phyloP scores from a whole-genome alignment of 2,113 vertebrate species.

The Cisticola juncidis region DNA sequence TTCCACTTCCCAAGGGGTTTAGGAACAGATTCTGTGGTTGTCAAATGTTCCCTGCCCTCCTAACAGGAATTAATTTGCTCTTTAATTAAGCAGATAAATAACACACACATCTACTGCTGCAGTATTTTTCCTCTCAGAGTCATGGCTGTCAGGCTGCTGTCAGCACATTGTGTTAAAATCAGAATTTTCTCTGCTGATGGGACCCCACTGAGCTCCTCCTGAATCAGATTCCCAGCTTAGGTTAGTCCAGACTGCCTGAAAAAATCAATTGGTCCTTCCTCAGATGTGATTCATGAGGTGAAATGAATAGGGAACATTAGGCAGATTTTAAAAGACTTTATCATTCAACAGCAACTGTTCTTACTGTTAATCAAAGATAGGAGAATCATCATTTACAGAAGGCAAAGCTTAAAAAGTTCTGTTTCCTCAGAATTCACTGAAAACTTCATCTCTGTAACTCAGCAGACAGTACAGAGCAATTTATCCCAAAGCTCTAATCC shows the following conservation, averaged over 20 bases:
- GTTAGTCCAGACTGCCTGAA: not conserved
- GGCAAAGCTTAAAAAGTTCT: not conserved
- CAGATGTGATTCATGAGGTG: not conserved
- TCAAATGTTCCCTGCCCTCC: not conserved
- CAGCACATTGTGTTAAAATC: not conserved
- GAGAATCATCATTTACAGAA: not conserved
- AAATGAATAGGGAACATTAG: not conserved
- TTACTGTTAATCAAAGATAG: not conserved
- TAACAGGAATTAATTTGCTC: conserved; percentile 14
- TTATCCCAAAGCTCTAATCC: not conserved
- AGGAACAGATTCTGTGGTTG: not conserved
- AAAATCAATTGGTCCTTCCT: not conserved
- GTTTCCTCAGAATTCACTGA: not conserved
- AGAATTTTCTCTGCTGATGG: not conserved
- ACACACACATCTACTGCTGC: not conserved
- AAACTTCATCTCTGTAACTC: not conserved
- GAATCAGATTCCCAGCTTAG: not conserved
- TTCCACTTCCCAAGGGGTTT: not conserved
- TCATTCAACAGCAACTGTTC: not conserved
- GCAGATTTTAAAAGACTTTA: not conserved
- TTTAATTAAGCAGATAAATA: conserved; percentile 56
- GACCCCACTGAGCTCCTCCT: not conserved
- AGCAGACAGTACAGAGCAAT: not conserved
- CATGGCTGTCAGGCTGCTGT: conserved; percentile 7
- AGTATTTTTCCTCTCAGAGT: not conserved